Conservation (phyloP, 2,888 invertebrate species). For the Noctua janthina region DNA sequence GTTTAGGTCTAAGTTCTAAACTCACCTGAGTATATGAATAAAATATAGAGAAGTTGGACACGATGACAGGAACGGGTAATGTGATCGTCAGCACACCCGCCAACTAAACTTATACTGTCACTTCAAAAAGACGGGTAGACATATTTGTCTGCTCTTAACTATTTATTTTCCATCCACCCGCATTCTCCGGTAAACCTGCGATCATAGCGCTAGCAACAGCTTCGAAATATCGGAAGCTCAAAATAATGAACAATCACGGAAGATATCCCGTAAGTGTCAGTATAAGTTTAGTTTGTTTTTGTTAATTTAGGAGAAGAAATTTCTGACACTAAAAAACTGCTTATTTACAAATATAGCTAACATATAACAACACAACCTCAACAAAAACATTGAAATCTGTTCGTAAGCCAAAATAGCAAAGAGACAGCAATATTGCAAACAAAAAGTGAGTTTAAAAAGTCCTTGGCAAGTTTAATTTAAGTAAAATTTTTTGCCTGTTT, state of each 20-base stretch:
- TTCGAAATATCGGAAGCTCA: too few relatives aligned
- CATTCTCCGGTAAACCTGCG: too few relatives aligned
- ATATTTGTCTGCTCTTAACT: too few relatives aligned
- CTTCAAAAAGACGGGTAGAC: too few relatives aligned
- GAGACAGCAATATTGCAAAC: constrained; percentile 24
- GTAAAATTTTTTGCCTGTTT: constrained; percentile 14
- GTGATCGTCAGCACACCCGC: constrained; percentile 98
- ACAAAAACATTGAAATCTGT: not conserved
- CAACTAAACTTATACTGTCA: too few relatives aligned
- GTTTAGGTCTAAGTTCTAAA: constrained; percentile 20
- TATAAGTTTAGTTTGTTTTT: too few relatives aligned
- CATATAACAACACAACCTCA: not conserved
- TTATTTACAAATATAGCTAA: not conserved
- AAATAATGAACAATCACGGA: too few relatives aligned
- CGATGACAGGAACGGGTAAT: constrained; percentile 98
- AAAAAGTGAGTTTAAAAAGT: constrained; percentile 10
- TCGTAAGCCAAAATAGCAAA: not conserved
- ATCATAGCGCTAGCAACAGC: too few relatives aligned
- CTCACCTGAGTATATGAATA: constrained; percentile 98
- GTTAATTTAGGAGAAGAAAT: too few relatives aligned
- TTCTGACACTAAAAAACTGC: not conserved
- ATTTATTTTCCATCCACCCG: too few relatives aligned
- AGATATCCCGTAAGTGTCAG: too few relatives aligned
- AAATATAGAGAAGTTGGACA: constrained; percentile 99
- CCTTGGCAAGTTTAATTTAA: constrained; percentile 30